Percentiles rank a stretch among this genome's conserved stretches.
These are phyloP conservation scores for Scomberomorus guttatus DNA, from an alignment of 2,797 vertebrate species.

Conservation along the genomic window DNA sequence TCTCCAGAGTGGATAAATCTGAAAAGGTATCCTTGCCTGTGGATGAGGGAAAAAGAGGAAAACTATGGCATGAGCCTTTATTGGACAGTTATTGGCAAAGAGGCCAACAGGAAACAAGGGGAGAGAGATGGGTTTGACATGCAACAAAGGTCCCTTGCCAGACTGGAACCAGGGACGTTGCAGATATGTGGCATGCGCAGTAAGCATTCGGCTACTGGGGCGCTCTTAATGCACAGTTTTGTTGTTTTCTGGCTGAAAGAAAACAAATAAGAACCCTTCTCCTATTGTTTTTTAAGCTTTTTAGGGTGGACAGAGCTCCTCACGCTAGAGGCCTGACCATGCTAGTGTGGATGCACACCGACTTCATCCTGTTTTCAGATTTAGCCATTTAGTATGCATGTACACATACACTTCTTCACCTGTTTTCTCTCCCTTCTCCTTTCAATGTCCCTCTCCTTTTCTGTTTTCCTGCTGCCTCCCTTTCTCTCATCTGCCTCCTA, in stretches of 20 bases:
- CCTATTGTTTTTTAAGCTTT: no score
- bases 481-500: background rate
- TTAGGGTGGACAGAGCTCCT: background rate
- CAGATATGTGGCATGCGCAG: no score
- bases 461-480: background rate
- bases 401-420: background rate
- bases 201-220: no score
- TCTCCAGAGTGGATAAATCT: background rate
- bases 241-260: background rate
- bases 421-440: background rate
- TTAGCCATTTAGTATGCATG: no score
- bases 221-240: background rate
- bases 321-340: background rate
- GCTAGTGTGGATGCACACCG: background rate
- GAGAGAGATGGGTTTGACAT: no score
- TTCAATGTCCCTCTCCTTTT: background rate
- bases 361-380: no score
- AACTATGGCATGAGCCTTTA: background rate
- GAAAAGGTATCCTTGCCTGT: background rate
- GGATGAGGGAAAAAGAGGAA: background rate
- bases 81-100: no score
- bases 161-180: no score
- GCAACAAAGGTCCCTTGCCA: no score
- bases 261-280: background rate
- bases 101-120: no score